Evolutionary conservation across 2,888 invertebrate species (phyloP), one percentile per base, ranked within the genome.

Genomic region (Chalcis sispes): DNA sequence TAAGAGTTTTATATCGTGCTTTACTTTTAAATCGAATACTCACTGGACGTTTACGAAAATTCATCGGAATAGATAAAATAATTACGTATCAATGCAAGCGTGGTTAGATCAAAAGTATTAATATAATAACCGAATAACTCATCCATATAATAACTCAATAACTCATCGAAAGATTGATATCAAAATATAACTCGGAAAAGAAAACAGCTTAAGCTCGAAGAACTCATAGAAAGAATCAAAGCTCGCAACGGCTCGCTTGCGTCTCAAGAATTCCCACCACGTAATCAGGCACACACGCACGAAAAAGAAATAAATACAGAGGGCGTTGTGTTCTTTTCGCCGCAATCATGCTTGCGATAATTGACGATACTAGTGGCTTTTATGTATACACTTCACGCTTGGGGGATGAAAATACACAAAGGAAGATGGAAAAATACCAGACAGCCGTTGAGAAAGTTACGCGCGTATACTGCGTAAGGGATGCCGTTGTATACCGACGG

Each of bases 271-370:
- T 66, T 73, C 66, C 29, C 52, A 32, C 59, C 73, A 73, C 73
- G 73, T 73, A n/a, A n/a, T n/a, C n/a, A 73, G 59, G 58, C 52
- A 73, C 56, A 73, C 66, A 73, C 66, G 56, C 59, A 66, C 50
- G 50, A 65, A 66, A n/a, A n/a, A n/a, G n/a, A n/a, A n/a, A n/a
- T n/a, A n/a, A 72, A 59, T 66, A 46, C 58, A 7, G 20, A 20
- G 50, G 2, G 4, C 20, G 2, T 42, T 42, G n/a, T n/a, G n/a
- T 42, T 42, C 50, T 27, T 46, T 20, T 18, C 52, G 5, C 59
- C 32, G 4, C 25, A 8, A 10, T 27, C n/a, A 20, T 13, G 20
- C 50, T 20, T 20, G 23, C 23, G 59, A 27, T 66, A 73, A 67
- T 74, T 74, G 67, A 46, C 73, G 46, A 62, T 74, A 67, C 25